Evolutionary conservation across 1,140 invertebrate species (phyloP), one percentile per base, ranked within the genome.

Genomic region (Euwallacea fornicatus): DNA sequence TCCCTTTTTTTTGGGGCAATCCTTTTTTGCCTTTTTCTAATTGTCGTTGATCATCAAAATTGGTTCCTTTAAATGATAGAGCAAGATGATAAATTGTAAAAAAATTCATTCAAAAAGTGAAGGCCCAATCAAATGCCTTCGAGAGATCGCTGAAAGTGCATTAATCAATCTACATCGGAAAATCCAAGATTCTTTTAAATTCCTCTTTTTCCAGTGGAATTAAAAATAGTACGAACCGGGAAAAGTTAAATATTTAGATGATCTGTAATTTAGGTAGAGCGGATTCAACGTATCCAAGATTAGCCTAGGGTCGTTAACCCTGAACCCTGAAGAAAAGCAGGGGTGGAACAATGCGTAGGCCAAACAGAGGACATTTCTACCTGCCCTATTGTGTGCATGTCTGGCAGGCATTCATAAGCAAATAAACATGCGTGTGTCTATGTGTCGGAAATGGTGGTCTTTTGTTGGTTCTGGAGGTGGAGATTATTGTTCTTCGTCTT

Each of bases 221-320:
- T 33, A 56, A 54, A 65, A 65, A 65, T 65, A 65, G 63, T 50
- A 46, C 21, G 11, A 4, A 65, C 21, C 21, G 21, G 21, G 21
- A 33, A 56, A 53, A 65, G 21, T 65, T 65, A 65, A 65, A 65
- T 65, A 65, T 65, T 65, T 65, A 41, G 46, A 54, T 65, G 54
- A 65, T 54, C 47, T 43, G 63, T 65, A 55, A 65, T 66, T 66
- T 66, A 53, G 64, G 42, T 54, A 58, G 44, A 66, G 64, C 53
- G 64, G 53, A 66, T 66, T 66, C 64, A 66, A 66, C 64, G 54
- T 54, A 56, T 55, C 64, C 64, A 41, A 66, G 64, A 66, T 66
- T 66, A 66, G 64, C 64, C 64, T 66, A 66, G 64, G 53, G 64
- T 66, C 64, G 64, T 56, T 66, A 55, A 66, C 64, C 64, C 54